Base-by-base conservation (phyloP, 2,888 invertebrate genomes). In the Cerastis rubricosa region DNA sequence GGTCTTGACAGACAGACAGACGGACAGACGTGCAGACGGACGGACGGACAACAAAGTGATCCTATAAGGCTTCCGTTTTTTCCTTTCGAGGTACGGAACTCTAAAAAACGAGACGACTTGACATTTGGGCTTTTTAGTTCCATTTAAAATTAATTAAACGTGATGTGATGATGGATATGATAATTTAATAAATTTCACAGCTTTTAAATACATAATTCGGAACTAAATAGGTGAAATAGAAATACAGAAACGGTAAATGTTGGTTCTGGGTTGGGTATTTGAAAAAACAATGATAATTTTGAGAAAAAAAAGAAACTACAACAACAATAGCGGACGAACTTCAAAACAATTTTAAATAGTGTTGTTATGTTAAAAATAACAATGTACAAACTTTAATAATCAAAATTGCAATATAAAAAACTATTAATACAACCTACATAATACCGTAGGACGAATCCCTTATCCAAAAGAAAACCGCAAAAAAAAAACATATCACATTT, bases 401-500 rank as follows among this genome's bases (percentile, higher is more conserved):
- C 63, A 57, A 72, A 66, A 19, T 35, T 29, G 19, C 40, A 69
- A 79, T 54, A 29, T 25, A 25, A 63, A 69, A 64, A n/a, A 14
- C 22, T 59, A 49, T 25, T 76, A 49, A 57, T 22, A 71, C 9
- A 19, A n/a, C 29, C 22, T 22, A 17, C 17, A 51, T 35, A 40
- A n/a, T 29, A 49, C 35, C 17, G 45, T 35, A 43, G 4, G 2
- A 49, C 14, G 49, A 68, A 71, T 74, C 49, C 64, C 66, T 71
- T 43, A 71, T 29, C 43, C 29, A 47, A 49, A 47, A 69, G 17
- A 1, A 74, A 35, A 54, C 54, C 43, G 71, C 74, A 77, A 78
- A 81, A 73, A 77, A 74, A 45, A 73, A 65, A 68, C 14, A 54
- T 69, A 85, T 85, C 74, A 74, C 49, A 74, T 71, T 72, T 71